Conservation (phyloP, 2,113 vertebrate species). For the Trematocara stigmaticum region DNA sequence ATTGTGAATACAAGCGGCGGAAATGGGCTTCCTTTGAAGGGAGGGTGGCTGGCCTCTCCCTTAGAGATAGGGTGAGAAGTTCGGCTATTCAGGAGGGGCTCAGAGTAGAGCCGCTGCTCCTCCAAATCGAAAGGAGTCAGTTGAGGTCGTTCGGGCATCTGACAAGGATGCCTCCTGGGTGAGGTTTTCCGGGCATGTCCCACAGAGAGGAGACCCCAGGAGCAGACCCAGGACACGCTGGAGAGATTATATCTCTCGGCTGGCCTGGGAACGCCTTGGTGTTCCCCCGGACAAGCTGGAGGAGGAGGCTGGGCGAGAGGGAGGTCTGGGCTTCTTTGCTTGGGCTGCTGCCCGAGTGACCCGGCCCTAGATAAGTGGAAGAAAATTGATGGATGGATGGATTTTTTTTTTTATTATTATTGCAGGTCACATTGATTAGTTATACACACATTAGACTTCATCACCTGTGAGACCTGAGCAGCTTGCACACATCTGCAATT, state of each 20-base stretch:
- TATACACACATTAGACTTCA: background rate
- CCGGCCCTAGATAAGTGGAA: background rate
- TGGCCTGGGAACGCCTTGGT: background rate
- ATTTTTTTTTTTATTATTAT: background rate
- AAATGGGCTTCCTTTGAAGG: background rate
- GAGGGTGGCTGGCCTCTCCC: background rate
- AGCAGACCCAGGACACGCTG: background rate
- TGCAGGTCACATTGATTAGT: background rate
- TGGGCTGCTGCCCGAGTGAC: background rate
- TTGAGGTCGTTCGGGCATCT: background rate
- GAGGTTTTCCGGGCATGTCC: background rate
- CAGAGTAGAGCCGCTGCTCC: background rate
- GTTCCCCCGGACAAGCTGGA: background rate
- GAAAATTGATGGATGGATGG: background rate
- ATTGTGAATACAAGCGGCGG: background rate
- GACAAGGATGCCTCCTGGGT: background rate
- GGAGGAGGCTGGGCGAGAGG: background rate
- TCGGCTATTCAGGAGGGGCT: background rate
- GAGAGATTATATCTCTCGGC: background rate
- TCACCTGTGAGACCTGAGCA: background rate
- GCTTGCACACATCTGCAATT: background rate
- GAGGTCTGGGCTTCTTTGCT: rapidly evolving
- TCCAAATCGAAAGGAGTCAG: background rate
- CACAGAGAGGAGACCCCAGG: background rate
- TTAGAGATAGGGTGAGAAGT: background rate